Base-by-base conservation (phyloP, 2,797 vertebrate species). In the Ctenosaura bakeri region DNA sequence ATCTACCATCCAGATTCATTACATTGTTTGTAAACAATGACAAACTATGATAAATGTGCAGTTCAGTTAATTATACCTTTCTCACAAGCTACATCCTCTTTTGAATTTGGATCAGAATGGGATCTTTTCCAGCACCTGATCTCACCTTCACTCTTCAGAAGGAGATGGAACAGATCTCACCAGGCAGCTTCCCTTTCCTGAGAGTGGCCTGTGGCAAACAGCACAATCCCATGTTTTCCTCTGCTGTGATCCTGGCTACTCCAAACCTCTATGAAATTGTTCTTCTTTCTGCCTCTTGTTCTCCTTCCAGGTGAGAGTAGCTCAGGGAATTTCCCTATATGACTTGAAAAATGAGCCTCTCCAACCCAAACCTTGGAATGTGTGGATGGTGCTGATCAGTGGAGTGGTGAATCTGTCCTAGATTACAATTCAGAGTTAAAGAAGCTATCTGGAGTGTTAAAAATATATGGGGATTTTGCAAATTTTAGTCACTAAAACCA, bases 1-100 rank as follows among this genome's bases (percentile, higher is more conserved):
- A 94, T 94, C 94, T 93, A 96, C 94, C 96, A 95, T 95, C 93
- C 95, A 90, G 88, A 94, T 93, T 96, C 94, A 96, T 96, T 95
- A 96, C 1, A 92, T 89, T 95, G 93, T 96, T 95, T 95, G 95
- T 96, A 96, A 95, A 96, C 94, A 96, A 94, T 94, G 84, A 90
- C 91, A 95, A 92, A 91, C 52, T 91, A 93, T 91, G 95, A 95
- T 95, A 96, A 95, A 95, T 94, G 95, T 93, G 91, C 94, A 95
- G 93, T 92, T 93, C 62, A 7, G 90, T 92, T 96, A 96, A 96
- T 96, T 94, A 92, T 89, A 79, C 88, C 76, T 91, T 95, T 91
- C 91, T 90, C 85, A 46, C 69, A 91, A 64, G 73, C 82, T 0
- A 0, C 81, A 89, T 92, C 89, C 26, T 78, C 89, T 90, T 92